phyloP scores from a whole-genome alignment of 1,140 invertebrate species.

The Trichonephila inaurata region DNA sequence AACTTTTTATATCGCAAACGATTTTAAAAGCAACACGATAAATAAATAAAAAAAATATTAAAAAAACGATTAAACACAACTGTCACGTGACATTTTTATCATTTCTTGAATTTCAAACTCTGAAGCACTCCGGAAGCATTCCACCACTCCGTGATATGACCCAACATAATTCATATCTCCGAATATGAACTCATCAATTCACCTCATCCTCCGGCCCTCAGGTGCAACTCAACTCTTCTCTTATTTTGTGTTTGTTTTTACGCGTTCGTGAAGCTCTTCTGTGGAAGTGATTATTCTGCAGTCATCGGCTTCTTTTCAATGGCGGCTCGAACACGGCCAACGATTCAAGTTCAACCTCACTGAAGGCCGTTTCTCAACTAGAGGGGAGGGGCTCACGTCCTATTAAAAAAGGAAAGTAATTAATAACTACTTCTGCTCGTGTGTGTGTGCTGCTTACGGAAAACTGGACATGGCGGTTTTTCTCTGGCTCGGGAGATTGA shows the following conservation, averaged over 20 bases:
- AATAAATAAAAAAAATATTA: neutral
- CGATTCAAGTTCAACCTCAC: constrained; percentile 52
- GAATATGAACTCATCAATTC: constrained; percentile 35
- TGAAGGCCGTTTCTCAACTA: neutral
- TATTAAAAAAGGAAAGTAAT: constrained; percentile 63
- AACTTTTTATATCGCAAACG: neutral
- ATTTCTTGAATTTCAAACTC: constrained; percentile 21
- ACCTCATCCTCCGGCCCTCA: neutral
- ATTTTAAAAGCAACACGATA: neutral
- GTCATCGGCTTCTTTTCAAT: neutral
- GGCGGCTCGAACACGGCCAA: neutral
- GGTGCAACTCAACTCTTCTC: constrained; percentile 22
- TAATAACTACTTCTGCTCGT: constrained; percentile 38
- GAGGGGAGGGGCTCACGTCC: constrained; percentile 46
- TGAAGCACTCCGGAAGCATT: constrained; percentile 3
- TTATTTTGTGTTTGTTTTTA: neutral
- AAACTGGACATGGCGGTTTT: constrained; percentile 29
- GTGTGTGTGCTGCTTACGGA: constrained; percentile 7
- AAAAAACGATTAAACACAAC: neutral
- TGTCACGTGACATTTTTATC: neutral
- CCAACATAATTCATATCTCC: constrained; percentile 8
- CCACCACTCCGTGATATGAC: constrained; percentile 3
- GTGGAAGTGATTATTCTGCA: neutral
- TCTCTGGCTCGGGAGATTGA: neutral
- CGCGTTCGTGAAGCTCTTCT: neutral